Percentiles rank a stretch among this genome's conserved stretches.
These are phyloP conservation scores for Anser brachyrhynchus DNA, from an alignment of 2,113 vertebrate genomes.

Conservation along the genomic window DNA sequence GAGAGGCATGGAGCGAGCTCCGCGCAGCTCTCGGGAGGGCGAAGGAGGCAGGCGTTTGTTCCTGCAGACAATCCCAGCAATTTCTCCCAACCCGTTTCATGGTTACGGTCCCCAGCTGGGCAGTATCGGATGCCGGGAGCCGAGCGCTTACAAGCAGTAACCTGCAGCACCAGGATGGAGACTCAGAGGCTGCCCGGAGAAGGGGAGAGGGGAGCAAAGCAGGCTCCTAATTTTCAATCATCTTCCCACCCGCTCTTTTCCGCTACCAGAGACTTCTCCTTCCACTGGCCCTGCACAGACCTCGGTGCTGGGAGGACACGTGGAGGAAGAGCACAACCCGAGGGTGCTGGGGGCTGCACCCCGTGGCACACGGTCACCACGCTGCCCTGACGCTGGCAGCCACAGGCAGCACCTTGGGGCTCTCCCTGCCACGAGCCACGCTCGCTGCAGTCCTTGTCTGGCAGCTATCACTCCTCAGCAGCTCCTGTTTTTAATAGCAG, in stretches of 20 bases:
- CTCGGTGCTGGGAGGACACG: background rate
- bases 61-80: slow-evolving; percentile 6
- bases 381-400: background rate
- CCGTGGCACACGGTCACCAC: background rate
- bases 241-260: background rate
- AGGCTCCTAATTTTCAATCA: background rate
- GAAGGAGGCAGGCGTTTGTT: background rate
- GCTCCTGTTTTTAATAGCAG: background rate
- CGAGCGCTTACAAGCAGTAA: background rate
- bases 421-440: background rate
- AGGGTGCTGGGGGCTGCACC: background rate
- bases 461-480: background rate
- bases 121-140: background rate
- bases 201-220: background rate
- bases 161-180: background rate
- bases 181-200: background rate
- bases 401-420: background rate
- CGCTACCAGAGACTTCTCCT: background rate
- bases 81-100: background rate
- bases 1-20: background rate
- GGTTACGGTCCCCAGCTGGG: slow-evolving; percentile 36
- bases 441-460: background rate
- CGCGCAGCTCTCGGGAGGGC: background rate
- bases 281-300: background rate
- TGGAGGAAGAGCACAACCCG: background rate